Conservation (phyloP, 2,797 vertebrate species). For the Hirundo rustica region DNA sequence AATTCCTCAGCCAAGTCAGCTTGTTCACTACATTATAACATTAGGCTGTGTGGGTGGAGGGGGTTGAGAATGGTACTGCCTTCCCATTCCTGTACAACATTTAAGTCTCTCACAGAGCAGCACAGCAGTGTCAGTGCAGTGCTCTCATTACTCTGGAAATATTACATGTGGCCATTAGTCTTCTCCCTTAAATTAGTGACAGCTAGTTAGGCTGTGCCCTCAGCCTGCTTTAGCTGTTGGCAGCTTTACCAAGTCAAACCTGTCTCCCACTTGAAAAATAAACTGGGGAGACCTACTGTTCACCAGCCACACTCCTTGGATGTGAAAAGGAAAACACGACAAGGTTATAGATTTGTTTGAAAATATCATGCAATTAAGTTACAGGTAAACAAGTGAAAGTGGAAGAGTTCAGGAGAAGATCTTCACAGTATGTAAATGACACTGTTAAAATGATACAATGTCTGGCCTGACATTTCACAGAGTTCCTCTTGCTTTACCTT, state of each 20-base stretch:
- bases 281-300: neutral
- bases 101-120: slow-evolving; percentile 8
- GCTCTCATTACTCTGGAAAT: slow-evolving; percentile 26
- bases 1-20: slow-evolving; percentile 44
- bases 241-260: neutral
- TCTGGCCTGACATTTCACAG: neutral
- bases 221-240: neutral
- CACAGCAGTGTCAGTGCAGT: slow-evolving; percentile 9
- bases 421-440: neutral
- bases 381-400: neutral
- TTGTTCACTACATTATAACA: slow-evolving; percentile 30
- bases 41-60: slow-evolving; percentile 22
- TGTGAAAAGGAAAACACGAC: neutral
- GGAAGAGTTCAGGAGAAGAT: neutral
- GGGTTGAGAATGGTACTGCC: neutral
- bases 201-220: neutral
- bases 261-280: slow-evolving; percentile 13
- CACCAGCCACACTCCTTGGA: neutral
- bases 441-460: neutral
- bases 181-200: slow-evolving; percentile 46
- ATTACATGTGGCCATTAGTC: slow-evolving; percentile 24
- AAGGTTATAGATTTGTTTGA: neutral
- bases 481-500: neutral
- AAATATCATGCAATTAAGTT: neutral
- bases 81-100: slow-evolving; percentile 33